Evolutionary conservation across 1,140 invertebrate species (phyloP).

Genomic region (Goniozus legneri): DNA sequence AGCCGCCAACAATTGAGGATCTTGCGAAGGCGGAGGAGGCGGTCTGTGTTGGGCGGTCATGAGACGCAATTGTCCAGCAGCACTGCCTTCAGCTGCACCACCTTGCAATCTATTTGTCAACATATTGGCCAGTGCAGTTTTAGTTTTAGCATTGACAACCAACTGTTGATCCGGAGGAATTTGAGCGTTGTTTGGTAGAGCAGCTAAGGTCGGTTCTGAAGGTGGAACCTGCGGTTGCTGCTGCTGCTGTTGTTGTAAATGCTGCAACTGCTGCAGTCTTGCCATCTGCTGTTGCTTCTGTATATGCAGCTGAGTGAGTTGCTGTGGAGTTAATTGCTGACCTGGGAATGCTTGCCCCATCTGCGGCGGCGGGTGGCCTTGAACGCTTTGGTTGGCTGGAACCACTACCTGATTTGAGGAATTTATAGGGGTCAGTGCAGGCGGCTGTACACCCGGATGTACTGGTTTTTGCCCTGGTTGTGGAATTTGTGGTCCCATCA

Average conservation of each 20-base stretch:
- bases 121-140: constrained; percentile 93
- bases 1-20: constrained; percentile 45
- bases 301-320: constrained; percentile 44
- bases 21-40: constrained; percentile 52
- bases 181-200: constrained; percentile 42
- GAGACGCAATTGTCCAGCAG: constrained; percentile 68
- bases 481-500: constrained; percentile 48
- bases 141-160: constrained; percentile 87
- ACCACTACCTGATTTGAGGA: constrained; percentile 47
- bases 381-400: constrained; percentile 33
- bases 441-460: constrained; percentile 47
- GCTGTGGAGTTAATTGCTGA: constrained; percentile 41
- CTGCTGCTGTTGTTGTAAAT: constrained; percentile 30
- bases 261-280: constrained; percentile 35
- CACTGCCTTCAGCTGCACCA: constrained; percentile 58
- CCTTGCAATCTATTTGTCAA: constrained; percentile 81
- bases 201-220: constrained; percentile 17
- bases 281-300: constrained; percentile 58
- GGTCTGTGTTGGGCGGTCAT: constrained; percentile 77
- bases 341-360: constrained; percentile 37
- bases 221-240: constrained; percentile 44
- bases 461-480: constrained; percentile 42
- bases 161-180: constrained; percentile 54
- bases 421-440: constrained; percentile 46
- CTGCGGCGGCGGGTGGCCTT: constrained; percentile 34